Conservation (phyloP, 1,140 invertebrate genomes). For the Pollicipes pollicipes region DNA sequence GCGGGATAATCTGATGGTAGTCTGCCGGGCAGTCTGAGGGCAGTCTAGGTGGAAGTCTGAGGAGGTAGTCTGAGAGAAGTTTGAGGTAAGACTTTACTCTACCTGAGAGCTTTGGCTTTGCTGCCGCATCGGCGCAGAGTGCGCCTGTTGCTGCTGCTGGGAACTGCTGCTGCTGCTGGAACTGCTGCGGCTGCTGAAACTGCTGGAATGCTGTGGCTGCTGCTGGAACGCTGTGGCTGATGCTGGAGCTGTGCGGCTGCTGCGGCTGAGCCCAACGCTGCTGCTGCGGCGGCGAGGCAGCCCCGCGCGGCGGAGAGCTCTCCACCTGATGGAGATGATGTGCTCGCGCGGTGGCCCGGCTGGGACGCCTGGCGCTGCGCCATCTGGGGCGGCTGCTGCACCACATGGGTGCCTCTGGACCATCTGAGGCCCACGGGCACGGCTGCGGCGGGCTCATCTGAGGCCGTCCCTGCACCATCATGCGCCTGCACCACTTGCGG, state of each 20-base stretch:
- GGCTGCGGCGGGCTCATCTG: neutral
- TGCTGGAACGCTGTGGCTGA: slow-evolving; percentile 10
- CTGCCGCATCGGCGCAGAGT: slow-evolving; percentile 43
- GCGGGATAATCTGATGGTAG: too few relatives aligned
- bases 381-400: slow-evolving; percentile 8
- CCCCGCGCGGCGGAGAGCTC: slow-evolving; percentile 13
- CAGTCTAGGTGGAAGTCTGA: too few relatives aligned
- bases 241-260: slow-evolving; percentile 13
- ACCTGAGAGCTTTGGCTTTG: neutral
- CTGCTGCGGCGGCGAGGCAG: slow-evolving; percentile 2
- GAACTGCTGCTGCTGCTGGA: slow-evolving; percentile 16
- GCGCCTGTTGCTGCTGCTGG: slow-evolving; percentile 18
- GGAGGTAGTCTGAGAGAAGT: too few relatives aligned
- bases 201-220: slow-evolving; percentile 9
- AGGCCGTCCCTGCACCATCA: too few relatives aligned
- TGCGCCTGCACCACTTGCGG: too few relatives aligned
- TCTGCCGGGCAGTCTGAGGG: too few relatives aligned
- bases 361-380: slow-evolving; percentile 15
- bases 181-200: slow-evolving; percentile 21
- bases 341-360: slow-evolving; percentile 17
- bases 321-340: slow-evolving; percentile 20
- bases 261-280: too few relatives aligned
- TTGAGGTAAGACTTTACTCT: too few relatives aligned
- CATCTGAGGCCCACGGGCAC: neutral
- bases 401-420: neutral